Evolutionary conservation across 2,113 vertebrate species (phyloP).

Genomic region (Vanacampus margaritifer): DNA sequence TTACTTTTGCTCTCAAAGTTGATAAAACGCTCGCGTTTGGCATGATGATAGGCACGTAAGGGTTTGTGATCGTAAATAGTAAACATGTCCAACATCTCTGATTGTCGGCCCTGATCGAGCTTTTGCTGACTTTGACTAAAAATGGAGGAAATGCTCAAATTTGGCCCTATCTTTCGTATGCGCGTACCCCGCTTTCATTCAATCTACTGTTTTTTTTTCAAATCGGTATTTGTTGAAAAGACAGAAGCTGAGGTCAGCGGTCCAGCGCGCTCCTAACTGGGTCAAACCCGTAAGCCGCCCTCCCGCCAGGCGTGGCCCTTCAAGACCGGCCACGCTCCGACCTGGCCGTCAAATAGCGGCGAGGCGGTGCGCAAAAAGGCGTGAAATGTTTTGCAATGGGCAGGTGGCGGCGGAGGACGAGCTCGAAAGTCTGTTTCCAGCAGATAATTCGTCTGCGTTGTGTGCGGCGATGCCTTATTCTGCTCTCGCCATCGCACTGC

Average conservation of each 20-base stretch:
- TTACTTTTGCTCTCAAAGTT: too few species aligned
- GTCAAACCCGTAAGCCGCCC: conserved; percentile 41
- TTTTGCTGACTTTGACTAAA: too few species aligned
- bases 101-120: too few species aligned
- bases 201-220: neutral
- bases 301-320: conserved; percentile 24
- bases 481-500: neutral
- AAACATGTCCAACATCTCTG: too few species aligned
- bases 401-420: neutral
- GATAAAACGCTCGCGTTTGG: too few species aligned
- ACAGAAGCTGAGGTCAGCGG: neutral
- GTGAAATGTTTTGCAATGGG: neutral
- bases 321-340: conserved; percentile 22
- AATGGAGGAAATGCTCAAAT: too few species aligned
- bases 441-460: conserved; percentile 10
- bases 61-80: too few species aligned
- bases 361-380: neutral
- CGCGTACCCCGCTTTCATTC: too few species aligned
- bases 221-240: neutral
- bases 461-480: conserved; percentile 6
- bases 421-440: conserved; percentile 11
- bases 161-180: too few species aligned
- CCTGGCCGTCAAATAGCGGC: conserved; percentile 36
- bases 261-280: conserved; percentile 28
- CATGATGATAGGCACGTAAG: too few species aligned